These are phyloP conservation scores for Malacoctenus gilli DNA, from an alignment of 2,797 vertebrate genomes.

Conservation along the genomic window DNA sequence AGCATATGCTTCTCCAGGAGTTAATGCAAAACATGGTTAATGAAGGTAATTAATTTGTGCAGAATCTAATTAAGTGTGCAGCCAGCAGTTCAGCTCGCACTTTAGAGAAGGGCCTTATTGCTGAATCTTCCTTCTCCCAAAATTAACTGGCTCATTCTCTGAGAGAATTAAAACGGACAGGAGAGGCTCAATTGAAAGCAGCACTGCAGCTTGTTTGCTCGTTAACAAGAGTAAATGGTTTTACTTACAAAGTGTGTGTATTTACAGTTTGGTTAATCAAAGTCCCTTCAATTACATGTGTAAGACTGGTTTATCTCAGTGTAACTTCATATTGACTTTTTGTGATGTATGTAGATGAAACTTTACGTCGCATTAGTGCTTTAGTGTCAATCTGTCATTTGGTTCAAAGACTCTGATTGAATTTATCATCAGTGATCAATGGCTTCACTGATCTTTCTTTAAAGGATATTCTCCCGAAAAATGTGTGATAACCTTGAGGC, in stretches of 20 bases:
- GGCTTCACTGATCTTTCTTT: too few relatives aligned
- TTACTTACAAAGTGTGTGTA: conserved; percentile 12
- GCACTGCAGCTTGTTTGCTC: conserved; percentile 5
- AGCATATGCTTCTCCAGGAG: conserved; percentile 31
- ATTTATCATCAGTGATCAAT: too few relatives aligned
- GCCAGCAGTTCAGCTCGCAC: conserved; percentile 32
- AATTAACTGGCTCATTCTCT: conserved; percentile 42
- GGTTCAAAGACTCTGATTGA: too few relatives aligned
- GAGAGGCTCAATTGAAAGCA: conserved; percentile 4
- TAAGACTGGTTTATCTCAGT: too few relatives aligned
- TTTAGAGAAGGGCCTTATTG: conserved; percentile 24
- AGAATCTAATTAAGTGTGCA: conserved; percentile 60
- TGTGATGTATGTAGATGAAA: too few relatives aligned
- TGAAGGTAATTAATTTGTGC: conserved; percentile 66
- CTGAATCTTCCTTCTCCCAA: conserved; percentile 13
- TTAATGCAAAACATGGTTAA: conserved; percentile 59
- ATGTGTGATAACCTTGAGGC: too few relatives aligned
- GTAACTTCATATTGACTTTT: too few relatives aligned
- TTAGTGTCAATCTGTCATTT: too few relatives aligned
- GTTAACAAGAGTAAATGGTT: conserved; percentile 13
- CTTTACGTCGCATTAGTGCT: too few relatives aligned
- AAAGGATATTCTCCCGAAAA: too few relatives aligned
- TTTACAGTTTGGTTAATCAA: conserved; percentile 24
- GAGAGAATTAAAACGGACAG: conserved; percentile 50
- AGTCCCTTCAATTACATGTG: neutral